Conservation (phyloP, 2,797 vertebrate species). For the Caiman crocodilus region DNA sequence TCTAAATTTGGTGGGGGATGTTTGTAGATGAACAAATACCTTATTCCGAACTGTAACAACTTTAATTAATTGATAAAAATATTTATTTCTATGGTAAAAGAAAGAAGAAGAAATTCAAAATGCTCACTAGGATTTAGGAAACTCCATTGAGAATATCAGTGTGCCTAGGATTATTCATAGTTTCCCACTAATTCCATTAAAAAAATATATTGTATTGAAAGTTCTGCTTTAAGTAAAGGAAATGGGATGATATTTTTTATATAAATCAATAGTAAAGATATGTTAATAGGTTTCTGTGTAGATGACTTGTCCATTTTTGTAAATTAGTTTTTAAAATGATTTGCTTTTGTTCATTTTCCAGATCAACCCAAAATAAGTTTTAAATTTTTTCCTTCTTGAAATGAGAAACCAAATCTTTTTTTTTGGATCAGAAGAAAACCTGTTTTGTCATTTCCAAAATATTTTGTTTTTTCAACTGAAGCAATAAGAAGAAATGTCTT, state of each 20-base stretch:
- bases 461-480: no score
- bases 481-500: no score
- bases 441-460: no score
- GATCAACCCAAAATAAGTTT: no score
- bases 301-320: background rate
- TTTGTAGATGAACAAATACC: background rate
- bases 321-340: background rate
- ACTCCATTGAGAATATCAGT: background rate
- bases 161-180: background rate
- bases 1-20: background rate
- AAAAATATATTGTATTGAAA: background rate
- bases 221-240: background rate
- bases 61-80: no score
- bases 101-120: no score
- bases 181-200: background rate
- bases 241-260: background rate
- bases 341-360: background rate
- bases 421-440: no score
- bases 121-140: background rate
- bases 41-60: background rate
- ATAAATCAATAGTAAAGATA: background rate
- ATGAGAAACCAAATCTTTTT: no score
- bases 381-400: no score
- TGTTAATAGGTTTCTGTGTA: background rate
- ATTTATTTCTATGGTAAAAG: background rate